A percentile compares a stretch with the other conserved stretches of the same genome.
These are phyloP conservation scores for Enteromius radiatus DNA, from an alignment of 2,797 vertebrate genomes.

Conservation along the genomic window DNA sequence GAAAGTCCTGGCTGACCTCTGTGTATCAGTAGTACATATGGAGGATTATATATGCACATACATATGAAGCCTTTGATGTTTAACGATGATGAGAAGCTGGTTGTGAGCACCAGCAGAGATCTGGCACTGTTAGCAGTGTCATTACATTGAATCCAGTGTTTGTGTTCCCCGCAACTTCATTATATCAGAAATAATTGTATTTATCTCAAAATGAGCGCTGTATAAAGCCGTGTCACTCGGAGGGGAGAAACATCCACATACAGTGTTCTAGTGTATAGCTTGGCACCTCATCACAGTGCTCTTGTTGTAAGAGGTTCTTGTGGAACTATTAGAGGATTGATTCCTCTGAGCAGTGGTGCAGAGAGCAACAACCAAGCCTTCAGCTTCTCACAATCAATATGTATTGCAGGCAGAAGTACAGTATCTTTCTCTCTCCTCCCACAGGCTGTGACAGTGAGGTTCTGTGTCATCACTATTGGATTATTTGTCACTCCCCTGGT, in stretches of 20 bases:
- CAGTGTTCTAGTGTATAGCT: conserved; percentile 20
- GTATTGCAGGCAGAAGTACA: conserved; percentile 46
- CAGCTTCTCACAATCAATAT: conserved; percentile 52
- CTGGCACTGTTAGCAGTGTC: not conserved
- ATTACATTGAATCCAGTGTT: not conserved
- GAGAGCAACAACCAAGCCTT: conserved; percentile 53
- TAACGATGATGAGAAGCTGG: not conserved
- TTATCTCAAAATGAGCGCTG: not conserved
- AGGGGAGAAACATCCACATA: not conserved
- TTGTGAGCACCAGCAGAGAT: not conserved
- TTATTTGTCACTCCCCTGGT: conserved; percentile 13
- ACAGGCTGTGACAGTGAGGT: conserved; percentile 6
- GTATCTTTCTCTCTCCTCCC: conserved; percentile 36
- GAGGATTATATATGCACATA: not conserved
- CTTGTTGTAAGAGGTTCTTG: conserved; percentile 43
- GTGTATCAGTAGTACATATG: not conserved
- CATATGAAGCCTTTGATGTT: not conserved
- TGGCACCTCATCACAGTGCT: conserved; percentile 14
- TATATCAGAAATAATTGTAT: not conserved
- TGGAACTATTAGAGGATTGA: conserved; percentile 54
- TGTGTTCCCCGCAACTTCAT: not conserved
- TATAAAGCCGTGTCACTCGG: not conserved
- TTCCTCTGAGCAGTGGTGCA: conserved; percentile 52
- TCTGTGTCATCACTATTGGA: conserved; percentile 41
- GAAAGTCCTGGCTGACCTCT: not conserved